phyloP scores from a whole-genome alignment of 35 echinoderm and acorn worm species.

The Nesometra sesokonis region DNA sequence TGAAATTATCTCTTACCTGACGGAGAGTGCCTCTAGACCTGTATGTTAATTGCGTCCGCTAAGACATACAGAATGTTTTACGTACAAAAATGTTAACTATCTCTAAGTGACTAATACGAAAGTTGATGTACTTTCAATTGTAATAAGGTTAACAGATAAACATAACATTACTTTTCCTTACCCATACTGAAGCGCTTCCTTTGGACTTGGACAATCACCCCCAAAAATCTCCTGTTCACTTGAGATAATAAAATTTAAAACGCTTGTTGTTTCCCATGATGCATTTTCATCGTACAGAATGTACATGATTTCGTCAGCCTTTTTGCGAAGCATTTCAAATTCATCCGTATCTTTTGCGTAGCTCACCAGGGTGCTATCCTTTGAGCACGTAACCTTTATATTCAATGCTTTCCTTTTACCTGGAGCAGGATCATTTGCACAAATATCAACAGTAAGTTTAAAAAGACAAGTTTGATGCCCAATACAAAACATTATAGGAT shows the following conservation, averaged over 20 bases:
- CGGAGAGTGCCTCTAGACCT: no score
- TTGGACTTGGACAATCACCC: conserved; percentile 45
- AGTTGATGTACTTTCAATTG: no score
- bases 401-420: conserved; percentile 85
- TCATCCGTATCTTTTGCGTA: conserved; percentile 28
- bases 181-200: conserved; percentile 58
- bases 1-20: no score
- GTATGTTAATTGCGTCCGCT: no score
- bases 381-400: conserved; percentile 64
- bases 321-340: conserved; percentile 31
- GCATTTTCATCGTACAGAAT: conserved; percentile 38
- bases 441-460: conserved; percentile 87
- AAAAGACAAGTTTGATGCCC: conserved; percentile 96
- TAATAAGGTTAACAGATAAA: no score
- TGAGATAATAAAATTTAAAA: conserved; percentile 33
- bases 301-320: conserved; percentile 56
- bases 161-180: conserved; percentile 26
- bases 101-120: no score
- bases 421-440: conserved; percentile 68
- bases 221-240: conserved; percentile 86
- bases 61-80: no score
- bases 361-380: conserved; percentile 54
- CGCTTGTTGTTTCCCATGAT: conserved; percentile 25
- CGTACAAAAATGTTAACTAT: no score
- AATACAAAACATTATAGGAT: conserved; percentile 77